Percentiles rank a stretch among this genome's conserved stretches.
These are phyloP conservation scores for Odontomyia ornata DNA, from an alignment of 2,888 invertebrate genomes.

Conservation along the genomic window DNA sequence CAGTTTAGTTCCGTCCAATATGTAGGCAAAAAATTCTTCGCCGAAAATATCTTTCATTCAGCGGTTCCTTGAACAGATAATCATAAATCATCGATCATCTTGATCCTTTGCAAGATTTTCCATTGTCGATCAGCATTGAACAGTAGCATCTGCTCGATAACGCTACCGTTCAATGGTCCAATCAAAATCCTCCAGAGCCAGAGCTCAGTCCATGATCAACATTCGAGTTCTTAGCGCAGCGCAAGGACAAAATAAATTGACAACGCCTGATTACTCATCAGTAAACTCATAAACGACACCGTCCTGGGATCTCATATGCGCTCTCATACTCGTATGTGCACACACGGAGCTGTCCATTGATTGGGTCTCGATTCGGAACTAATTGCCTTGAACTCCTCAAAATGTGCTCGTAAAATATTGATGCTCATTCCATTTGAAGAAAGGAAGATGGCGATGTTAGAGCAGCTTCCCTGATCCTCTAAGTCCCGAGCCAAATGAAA, in stretches of 20 bases:
- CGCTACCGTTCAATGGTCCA: too few species aligned
- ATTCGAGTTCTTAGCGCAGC: not conserved
- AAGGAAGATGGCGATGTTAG: constrained; percentile 23
- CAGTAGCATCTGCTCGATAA: constrained; percentile 37
- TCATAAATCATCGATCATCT: constrained; percentile 40
- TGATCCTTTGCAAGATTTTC: constrained; percentile 25
- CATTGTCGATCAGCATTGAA: constrained; percentile 18
- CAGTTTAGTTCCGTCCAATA: constrained; percentile 16
- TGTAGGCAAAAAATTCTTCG: not conserved
- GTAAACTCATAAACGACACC: not conserved
- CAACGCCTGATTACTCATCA: constrained; percentile 23
- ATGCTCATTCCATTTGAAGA: not conserved
- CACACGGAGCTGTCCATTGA: constrained; percentile 38
- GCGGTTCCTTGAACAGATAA: not conserved
- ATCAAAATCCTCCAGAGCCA: constrained; percentile 11
- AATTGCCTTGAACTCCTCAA: constrained; percentile 42
- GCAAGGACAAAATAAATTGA: not conserved
- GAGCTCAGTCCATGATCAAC: not conserved
- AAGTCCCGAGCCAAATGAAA: not conserved
- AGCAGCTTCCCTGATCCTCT: constrained; percentile 13
- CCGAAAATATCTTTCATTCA: not conserved
- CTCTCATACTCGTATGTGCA: not conserved
- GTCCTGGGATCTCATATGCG: not conserved
- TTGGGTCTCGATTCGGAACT: constrained; percentile 49
- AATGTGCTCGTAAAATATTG: not conserved